Evolutionary conservation across 2,888 invertebrate genomes (phyloP).

Genomic region (Acheta domesticus): DNA sequence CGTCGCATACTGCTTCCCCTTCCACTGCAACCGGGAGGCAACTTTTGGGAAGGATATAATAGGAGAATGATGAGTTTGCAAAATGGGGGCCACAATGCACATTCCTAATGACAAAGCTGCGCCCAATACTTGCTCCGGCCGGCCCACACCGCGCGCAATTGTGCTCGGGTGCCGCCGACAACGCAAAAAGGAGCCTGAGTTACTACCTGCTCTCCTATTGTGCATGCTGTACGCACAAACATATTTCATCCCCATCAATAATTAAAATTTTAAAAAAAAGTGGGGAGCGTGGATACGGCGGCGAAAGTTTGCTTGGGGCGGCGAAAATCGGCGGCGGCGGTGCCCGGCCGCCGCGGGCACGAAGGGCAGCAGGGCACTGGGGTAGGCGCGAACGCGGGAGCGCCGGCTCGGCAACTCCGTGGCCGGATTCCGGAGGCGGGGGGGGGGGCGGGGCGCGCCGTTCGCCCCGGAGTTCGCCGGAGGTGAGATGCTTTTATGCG

Average conservation of each 20-base stretch:
- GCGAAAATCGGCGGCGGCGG: not conserved
- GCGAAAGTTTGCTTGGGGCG: not conserved
- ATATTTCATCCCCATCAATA: constrained; percentile 10
- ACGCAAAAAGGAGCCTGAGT: not conserved
- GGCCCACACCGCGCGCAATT: not conserved
- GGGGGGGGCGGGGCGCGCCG: not conserved
- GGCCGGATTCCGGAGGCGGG: not conserved
- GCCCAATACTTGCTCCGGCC: not conserved
- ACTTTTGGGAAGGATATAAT: not conserved
- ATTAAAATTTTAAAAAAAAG: not conserved
- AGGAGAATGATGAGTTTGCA: not conserved
- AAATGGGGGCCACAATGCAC: not conserved
- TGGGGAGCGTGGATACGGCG: not conserved
- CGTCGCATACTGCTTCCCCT: too few relatives aligned
- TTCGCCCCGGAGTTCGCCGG: not conserved
- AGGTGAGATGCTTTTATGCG: constrained; percentile 10
- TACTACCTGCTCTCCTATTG: not conserved
- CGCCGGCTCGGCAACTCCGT: too few relatives aligned
- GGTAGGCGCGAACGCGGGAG: not conserved
- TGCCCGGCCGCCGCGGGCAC: not conserved
- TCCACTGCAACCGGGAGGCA: not conserved
- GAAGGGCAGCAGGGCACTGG: not conserved
- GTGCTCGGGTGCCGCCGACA: not conserved
- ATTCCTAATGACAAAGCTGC: constrained; percentile 5
- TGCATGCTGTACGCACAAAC: not conserved